Percentiles rank a stretch among this genome's conserved stretches.
Evolutionary conservation across 2,113 vertebrate species (phyloP).

Genomic region (Ellobius talpinus): DNA sequence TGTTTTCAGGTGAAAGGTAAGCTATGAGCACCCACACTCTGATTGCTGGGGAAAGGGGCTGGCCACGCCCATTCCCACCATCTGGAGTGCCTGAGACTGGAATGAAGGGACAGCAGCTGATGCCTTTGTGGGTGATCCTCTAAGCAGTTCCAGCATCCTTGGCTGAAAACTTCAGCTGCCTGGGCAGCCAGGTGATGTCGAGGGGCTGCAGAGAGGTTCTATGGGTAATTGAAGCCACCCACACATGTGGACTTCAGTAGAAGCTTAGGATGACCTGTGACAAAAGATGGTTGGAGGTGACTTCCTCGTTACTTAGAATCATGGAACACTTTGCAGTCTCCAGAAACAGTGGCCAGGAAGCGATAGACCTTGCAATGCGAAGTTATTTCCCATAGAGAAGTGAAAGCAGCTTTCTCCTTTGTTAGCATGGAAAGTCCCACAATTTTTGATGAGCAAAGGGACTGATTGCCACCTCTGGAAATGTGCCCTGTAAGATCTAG

Average conservation of each 20-base stretch:
- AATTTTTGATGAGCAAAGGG: not conserved
- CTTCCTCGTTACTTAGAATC: not conserved
- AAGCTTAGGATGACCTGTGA: not conserved
- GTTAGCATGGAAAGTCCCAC: not conserved
- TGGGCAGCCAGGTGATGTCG: not conserved
- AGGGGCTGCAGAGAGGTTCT: not conserved
- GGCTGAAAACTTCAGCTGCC: not conserved
- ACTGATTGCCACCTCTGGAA: not conserved
- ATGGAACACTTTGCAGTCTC: not conserved
- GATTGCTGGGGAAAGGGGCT: not conserved
- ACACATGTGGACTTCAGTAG: not conserved
- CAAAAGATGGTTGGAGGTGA: not conserved
- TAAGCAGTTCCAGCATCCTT: not conserved
- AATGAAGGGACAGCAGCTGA: not conserved
- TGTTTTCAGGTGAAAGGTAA: not conserved
- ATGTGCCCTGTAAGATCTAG: not conserved
- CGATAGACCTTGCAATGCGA: conserved; percentile 1
- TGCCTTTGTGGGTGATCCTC: not conserved
- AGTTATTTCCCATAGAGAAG: not conserved
- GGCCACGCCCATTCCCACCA: no score
- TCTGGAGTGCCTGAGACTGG: not conserved
- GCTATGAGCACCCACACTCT: not conserved
- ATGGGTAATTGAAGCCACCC: not conserved
- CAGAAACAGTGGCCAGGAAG: not conserved
- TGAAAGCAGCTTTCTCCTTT: not conserved